Evolutionary conservation across 2,888 invertebrate species (phyloP).

Genomic region (Nomada flava): DNA sequence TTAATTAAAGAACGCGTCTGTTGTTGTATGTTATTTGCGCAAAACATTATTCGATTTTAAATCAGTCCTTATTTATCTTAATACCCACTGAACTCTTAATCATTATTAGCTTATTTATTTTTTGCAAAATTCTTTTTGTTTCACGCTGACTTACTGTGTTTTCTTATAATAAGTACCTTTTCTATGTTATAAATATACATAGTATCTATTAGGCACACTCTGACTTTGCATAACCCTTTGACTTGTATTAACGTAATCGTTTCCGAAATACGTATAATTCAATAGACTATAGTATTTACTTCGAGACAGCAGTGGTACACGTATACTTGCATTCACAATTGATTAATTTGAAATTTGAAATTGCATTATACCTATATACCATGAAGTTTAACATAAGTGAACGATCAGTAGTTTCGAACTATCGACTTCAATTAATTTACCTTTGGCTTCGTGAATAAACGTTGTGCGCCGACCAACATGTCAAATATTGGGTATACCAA

Average conservation of each 20-base stretch:
- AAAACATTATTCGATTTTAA: too few species aligned
- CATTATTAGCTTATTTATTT: too few species aligned
- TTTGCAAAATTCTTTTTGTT: too few species aligned
- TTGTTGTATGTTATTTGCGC: too few species aligned
- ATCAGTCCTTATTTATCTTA: too few species aligned
- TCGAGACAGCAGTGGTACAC: constrained; percentile 7
- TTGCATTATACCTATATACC: constrained; percentile 28
- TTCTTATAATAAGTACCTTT: too few species aligned
- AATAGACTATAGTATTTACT: constrained; percentile 5
- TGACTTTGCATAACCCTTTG: background rate
- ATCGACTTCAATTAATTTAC: constrained; percentile 38
- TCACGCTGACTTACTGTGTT: too few species aligned
- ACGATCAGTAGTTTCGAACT: constrained; percentile 46
- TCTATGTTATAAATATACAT: too few species aligned
- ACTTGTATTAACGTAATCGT: constrained; percentile 9
- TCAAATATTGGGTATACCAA: background rate
- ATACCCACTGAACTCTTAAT: too few species aligned
- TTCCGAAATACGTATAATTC: background rate
- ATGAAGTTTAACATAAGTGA: constrained; percentile 36
- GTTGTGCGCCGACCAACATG: constrained; percentile 1
- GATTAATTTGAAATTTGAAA: constrained; percentile 52
- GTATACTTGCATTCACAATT: background rate
- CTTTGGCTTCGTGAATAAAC: constrained; percentile 23
- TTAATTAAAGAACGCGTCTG: too few species aligned
- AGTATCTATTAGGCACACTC: too few species aligned